phyloP scores from a whole-genome alignment of 1,140 invertebrate species.

The Potamilus streckersoni region DNA sequence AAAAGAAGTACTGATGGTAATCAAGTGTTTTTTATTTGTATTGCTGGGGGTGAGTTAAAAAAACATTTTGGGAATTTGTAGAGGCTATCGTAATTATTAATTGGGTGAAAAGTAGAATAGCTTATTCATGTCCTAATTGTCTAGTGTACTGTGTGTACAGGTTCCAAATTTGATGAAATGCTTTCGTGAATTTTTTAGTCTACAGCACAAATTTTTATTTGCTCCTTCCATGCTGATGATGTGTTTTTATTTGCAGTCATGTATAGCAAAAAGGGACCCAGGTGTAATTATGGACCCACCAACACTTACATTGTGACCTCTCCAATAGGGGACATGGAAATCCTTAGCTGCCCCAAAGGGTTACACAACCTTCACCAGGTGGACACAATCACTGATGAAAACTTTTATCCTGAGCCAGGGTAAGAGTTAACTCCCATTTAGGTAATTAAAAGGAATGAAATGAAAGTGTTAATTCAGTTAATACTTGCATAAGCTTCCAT shows the following conservation, averaged over 20 bases:
- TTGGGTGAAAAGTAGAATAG: too few species aligned
- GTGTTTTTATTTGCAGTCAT: not conserved
- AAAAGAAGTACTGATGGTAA: too few species aligned
- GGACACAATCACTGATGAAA: constrained; percentile 44
- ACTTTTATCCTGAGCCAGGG: constrained; percentile 52
- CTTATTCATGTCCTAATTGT: too few species aligned
- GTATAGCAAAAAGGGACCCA: not conserved
- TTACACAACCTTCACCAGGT: constrained; percentile 50
- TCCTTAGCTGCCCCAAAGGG: constrained; percentile 58
- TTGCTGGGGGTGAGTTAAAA: too few species aligned
- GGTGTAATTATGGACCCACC: constrained; percentile 55
- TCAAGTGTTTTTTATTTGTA: too few species aligned
- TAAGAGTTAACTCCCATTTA: constrained; percentile 14
- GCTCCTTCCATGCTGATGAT: not conserved
- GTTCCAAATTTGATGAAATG: not conserved
- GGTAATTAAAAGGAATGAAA: too few species aligned
- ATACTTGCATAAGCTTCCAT: not conserved
- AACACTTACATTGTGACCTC: constrained; percentile 50
- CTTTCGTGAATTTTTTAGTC: not conserved
- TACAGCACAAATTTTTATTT: not conserved
- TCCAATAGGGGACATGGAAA: constrained; percentile 55
- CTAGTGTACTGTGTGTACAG: too few species aligned
- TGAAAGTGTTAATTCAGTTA: not conserved
- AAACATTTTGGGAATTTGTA: too few species aligned
- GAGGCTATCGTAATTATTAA: too few species aligned